A percentile compares a stretch with the other conserved stretches of the same genome.
These are phyloP conservation scores for Aphis gossypii DNA, from an alignment of 1,140 invertebrate species.

Conservation along the genomic window DNA sequence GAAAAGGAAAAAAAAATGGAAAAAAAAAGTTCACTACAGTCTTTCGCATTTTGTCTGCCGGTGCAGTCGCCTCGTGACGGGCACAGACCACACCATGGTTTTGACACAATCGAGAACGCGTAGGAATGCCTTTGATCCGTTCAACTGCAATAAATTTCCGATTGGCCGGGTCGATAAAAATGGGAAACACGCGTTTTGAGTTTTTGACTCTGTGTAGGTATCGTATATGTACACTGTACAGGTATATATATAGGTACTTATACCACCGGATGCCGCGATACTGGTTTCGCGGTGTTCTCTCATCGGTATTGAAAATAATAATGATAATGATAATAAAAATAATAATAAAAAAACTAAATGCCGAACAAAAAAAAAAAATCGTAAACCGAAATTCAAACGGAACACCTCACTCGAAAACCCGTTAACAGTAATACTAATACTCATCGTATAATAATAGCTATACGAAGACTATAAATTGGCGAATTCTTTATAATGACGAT, in stretches of 20 bases:
- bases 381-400: neutral
- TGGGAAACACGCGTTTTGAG: slow-evolving; percentile 48
- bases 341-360: neutral
- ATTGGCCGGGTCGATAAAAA: slow-evolving; percentile 52
- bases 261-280: neutral
- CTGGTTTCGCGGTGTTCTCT: neutral
- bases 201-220: neutral
- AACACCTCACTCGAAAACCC: slow-evolving; percentile 12
- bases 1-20: neutral
- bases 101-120: slow-evolving; percentile 53
- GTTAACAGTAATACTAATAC: neutral
- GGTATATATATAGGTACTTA: neutral
- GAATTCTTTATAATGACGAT: neutral
- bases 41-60: neutral
- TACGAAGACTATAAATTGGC: neutral
- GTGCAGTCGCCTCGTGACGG: slow-evolving; percentile 21
- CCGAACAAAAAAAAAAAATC: neutral
- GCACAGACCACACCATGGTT: slow-evolving; percentile 48
- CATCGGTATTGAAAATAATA: slow-evolving; percentile 3
- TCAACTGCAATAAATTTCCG: slow-evolving; percentile 46
- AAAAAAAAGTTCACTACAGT: neutral
- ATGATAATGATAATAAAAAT: neutral
- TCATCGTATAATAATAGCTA: neutral
- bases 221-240: too few species aligned
- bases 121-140: slow-evolving; percentile 53